Evolutionary conservation across 2,888 invertebrate genomes (phyloP).

Genomic region (Caenorhabditis drosophilae): DNA sequence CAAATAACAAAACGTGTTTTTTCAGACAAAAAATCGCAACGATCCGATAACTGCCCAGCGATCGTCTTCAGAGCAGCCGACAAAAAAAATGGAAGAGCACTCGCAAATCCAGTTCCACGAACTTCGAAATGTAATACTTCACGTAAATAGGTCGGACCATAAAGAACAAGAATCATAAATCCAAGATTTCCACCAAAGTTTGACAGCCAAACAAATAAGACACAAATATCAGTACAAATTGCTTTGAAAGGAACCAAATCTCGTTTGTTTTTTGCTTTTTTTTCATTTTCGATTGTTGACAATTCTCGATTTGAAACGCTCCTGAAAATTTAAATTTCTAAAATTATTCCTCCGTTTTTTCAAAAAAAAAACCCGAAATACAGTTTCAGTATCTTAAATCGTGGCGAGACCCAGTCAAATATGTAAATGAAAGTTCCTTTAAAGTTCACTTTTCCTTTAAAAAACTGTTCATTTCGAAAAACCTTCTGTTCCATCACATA

Average conservation of each 20-base stretch:
- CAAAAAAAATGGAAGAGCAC: constrained; percentile 37
- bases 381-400: no score
- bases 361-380: no score
- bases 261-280: not conserved
- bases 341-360: no score
- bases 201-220: constrained; percentile 11
- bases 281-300: constrained; percentile 1
- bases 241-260: constrained; percentile 25
- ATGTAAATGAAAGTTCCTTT: no score
- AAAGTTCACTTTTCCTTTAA: no score
- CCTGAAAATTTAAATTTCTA: constrained; percentile 6
- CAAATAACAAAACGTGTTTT: constrained; percentile 40
- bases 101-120: constrained; percentile 36
- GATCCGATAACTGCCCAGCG: constrained; percentile 40
- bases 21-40: constrained; percentile 24
- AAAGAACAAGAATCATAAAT: constrained; percentile 43
- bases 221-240: constrained; percentile 9
- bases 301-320: constrained; percentile 3
- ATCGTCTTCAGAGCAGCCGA: constrained; percentile 36
- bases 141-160: constrained; percentile 52
- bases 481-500: no score
- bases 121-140: constrained; percentile 39
- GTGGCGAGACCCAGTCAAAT: no score
- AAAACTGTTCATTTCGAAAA: no score
- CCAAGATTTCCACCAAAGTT: constrained; percentile 47